Evolutionary conservation across 1,140 invertebrate species (phyloP), one percentile per base, ranked within the genome.

Genomic region (Melipona quadrifasciata): DNA sequence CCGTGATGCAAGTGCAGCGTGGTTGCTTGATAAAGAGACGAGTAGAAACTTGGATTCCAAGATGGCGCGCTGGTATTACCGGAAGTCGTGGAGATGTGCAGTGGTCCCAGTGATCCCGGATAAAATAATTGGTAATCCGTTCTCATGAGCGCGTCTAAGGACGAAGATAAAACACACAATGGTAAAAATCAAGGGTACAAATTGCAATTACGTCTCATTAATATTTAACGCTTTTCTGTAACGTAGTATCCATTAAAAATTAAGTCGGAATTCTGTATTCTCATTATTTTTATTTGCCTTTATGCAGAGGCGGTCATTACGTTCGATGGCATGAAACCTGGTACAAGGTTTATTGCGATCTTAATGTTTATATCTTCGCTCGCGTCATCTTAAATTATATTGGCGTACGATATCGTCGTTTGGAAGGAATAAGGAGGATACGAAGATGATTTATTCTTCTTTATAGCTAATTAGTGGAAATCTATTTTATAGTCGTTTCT

Each of bases 111-210:
- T 24, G 93, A 86, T 57, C 93, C 92, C 19, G 94, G 94, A 84
- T 95, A 94, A 74, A 94, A 94, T 68, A 94, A 88, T 78, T 95
- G 94, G 84, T 95, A 94, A 80, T 95, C 94, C 68, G 94, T 93
- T 86, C 94, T 91, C 91, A 94, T 92, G 39, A 95, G 86, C 17
- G 94, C 86, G 70, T 94, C 94, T 95, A 83, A 14, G 78, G 76
- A 70, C 72, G 72, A 67, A 72, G 47, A 57, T 39, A 61, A 47
- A 47, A 55, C 31, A 65, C 16, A 65, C 16, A 31, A 65, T 2
- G 17, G 27, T 61, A 71, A 77, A 57, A 17, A 75, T 0, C 10
- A 31, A n/a, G 17, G 1, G 11, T 21, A 11, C 17, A 17, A 19
- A 47, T 11, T 19, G 17, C 61, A 16, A 64, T 27, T 47, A 21